Evolutionary conservation across 1,140 invertebrate genomes (phyloP), one percentile per base, ranked within the genome.

Genomic region (Drosophila sproati): DNA sequence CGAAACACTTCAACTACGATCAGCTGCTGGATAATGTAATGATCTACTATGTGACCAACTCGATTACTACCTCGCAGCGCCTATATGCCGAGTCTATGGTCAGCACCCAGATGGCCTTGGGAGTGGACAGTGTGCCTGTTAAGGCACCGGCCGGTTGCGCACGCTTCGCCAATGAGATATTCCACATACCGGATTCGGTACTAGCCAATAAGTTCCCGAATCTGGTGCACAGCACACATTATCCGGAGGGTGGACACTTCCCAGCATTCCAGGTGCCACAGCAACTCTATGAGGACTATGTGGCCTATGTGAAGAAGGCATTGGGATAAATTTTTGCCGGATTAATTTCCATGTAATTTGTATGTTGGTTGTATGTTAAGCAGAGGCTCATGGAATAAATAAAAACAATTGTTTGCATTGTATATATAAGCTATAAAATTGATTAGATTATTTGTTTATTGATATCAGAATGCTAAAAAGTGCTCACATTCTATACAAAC

Each of bases 11-110:
- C 79, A 94, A 94, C 0, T 92, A 96, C 52, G 96, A 97, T 55
- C 96, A 97, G 76, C 92, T 98, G 3, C 92, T 98, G 3, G 98
- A 98, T 73, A 98, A 98, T 86, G 87, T 98, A 0, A 98, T 98
- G 96, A 92, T 98, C 34, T 98, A 98, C 91, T 98, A 97, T 95
- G 82, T 95, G 0, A 95, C 95, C 0, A 95, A 95, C 67, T 95
- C 95, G 1, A 96, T 98, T 2, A 96, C 96, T 0, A 96, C 96
- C 0, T 96, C 96, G 0, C 93, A 95, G 81, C 93, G 97, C 60
- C 92, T 97, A 4, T 98, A 98, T 78, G 93, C 95, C 1, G 97
- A 98, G 91, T 93, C 82, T 0, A 94, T 95, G 57, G 93, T 55
- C 3, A 85, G 79, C 8, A 89, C 83, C 0, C 87, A 94, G 10